Percentiles rank a stretch among this genome's conserved stretches.
Conservation (phyloP, 2,888 invertebrate genomes). For the Callyntrura guangdongensis region DNA sequence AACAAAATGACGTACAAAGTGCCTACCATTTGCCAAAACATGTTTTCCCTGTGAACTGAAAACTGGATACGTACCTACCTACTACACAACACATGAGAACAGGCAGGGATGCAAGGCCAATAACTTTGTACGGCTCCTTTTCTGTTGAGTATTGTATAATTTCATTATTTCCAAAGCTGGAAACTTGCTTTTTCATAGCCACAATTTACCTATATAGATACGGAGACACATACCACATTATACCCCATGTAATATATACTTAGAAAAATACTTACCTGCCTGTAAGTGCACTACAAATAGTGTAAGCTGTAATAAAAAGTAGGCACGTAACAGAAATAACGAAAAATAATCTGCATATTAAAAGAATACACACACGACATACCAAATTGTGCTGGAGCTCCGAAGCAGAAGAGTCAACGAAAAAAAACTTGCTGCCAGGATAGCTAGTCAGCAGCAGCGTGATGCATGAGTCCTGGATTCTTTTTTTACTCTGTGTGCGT, state of each 20-base stretch:
- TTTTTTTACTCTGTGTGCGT: neutral
- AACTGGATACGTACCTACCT: constrained; percentile 28
- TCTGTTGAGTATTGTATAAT: neutral
- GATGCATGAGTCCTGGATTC: constrained; percentile 52
- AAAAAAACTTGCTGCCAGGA: constrained; percentile 26
- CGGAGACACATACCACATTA: neutral
- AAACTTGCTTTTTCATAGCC: constrained; percentile 45
- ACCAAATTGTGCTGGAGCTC: constrained; percentile 14
- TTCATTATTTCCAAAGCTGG: constrained; percentile 71
- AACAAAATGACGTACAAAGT: neutral
- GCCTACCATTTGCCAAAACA: constrained; percentile 27
- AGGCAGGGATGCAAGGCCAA: neutral
- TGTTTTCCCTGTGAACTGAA: constrained; percentile 53
- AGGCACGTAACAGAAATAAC: constrained; percentile 4
- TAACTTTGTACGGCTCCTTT: constrained; percentile 16
- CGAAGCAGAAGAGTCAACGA: neutral
- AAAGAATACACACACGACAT: constrained; percentile 30
- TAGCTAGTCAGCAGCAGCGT: neutral
- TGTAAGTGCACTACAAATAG: neutral
- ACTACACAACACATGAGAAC: constrained; percentile 1
- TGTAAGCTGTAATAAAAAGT: neutral
- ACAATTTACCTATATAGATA: neutral
- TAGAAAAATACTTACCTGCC: neutral
- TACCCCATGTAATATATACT: neutral
- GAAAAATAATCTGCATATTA: constrained; percentile 43